Conservation (phyloP, 2,888 invertebrate genomes). For the Papilio demoleus region DNA sequence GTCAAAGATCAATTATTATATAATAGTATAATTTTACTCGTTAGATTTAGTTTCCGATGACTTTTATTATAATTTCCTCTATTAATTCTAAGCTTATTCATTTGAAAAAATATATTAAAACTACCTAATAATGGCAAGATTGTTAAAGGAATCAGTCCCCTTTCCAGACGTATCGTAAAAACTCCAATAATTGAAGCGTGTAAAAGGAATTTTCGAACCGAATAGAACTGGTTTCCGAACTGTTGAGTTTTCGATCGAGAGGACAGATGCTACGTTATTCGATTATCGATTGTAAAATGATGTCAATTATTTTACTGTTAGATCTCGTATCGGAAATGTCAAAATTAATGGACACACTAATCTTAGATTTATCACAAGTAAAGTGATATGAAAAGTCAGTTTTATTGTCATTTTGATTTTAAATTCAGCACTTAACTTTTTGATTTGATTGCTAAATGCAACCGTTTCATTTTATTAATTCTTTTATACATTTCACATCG, state of each 20-base stretch:
- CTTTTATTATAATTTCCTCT: too few relatives aligned
- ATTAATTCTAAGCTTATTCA: too few relatives aligned
- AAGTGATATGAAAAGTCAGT: neutral
- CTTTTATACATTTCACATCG: too few relatives aligned
- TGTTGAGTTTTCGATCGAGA: slow-evolving; percentile 40
- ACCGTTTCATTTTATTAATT: too few relatives aligned
- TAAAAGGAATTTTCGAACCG: slow-evolving; percentile 44
- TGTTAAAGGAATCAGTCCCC: slow-evolving; percentile 38
- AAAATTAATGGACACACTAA: slow-evolving; percentile 9
- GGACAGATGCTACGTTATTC: slow-evolving; percentile 33
- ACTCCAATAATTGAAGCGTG: slow-evolving; percentile 39
- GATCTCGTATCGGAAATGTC: slow-evolving; percentile 10
- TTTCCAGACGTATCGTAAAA: slow-evolving; percentile 42
- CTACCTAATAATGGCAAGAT: too few relatives aligned
- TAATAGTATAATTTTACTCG: neutral
- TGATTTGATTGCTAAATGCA: too few relatives aligned
- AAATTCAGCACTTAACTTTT: too few relatives aligned
- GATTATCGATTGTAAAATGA: slow-evolving; percentile 23
- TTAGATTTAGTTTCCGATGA: neutral
- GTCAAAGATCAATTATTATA: neutral
- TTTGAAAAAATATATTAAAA: too few relatives aligned
- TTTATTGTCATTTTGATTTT: too few relatives aligned
- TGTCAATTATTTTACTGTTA: slow-evolving; percentile 26
- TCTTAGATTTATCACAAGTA: slow-evolving; percentile 2
- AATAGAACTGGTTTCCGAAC: slow-evolving; percentile 43